Base-by-base conservation (phyloP, 2,888 invertebrate genomes). In the Caenorhabditis japonica region DNA sequence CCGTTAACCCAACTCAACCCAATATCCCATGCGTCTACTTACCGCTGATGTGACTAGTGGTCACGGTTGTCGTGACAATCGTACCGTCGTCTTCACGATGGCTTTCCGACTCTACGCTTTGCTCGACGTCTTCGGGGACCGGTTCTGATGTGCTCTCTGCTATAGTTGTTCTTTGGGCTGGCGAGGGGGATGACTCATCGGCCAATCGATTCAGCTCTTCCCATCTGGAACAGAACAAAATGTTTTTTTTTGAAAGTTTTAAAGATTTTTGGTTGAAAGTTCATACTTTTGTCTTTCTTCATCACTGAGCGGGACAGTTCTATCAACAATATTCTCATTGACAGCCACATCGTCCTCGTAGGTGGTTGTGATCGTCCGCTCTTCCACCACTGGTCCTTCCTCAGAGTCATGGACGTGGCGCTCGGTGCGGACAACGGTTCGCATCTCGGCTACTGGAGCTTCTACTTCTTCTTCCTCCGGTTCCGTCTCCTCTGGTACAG, bases 371-470 rank as follows among this genome's bases (percentile, higher is more conserved):
- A 82, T 79, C 1, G 84, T 84, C 34, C 77, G 72, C 58, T 86
- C 86, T 49, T 86, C 85, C 15, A 86, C 86, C 5, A 86, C 73
- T 13, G 86, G 86, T n/a, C 81, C 82, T 4, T 83, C 79, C 7
- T 81, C 79, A 7, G 85, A 75, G 38, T 83, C 83, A 51, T 85
- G 86, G 17, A 86, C 85, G 44, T 83, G 83, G 47, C 86, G 76
- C 72, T 86, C 86, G 17, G 80, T 81, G 25, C 80, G 62, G 21
- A 79, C 79, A 2, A 83, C 83, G 0, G 83, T 85, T 1, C 86
- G 61, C 34, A 85, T 79, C 53, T 83, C 80, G 21, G 75, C 62
- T 8, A 79, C 77, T 34, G 78, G 75, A 7, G 51, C 75, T 66
- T 58, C 68, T 44, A 58, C 68, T 25, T 33, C n/a, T 59, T n/a